phyloP scores from a whole-genome alignment of 2,797 vertebrate genomes.

The Platalea minor region DNA sequence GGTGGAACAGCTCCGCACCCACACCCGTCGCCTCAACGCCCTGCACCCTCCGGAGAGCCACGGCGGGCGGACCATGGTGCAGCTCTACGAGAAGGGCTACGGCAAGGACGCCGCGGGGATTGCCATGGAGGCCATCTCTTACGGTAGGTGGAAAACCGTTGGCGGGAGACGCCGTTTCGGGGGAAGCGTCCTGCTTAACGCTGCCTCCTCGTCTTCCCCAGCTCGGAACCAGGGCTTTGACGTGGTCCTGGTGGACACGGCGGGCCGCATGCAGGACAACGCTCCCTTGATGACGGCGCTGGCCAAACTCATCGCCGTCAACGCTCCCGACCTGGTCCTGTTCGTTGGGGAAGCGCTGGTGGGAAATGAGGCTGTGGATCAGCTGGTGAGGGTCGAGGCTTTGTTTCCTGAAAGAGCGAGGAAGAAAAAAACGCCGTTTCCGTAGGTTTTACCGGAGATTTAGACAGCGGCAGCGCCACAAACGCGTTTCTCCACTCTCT shows the following conservation, averaged over 20 bases:
- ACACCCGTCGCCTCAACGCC: constrained; percentile 90
- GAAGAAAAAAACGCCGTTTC: fast-evolving
- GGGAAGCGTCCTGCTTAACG: fast-evolving
- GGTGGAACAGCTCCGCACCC: constrained; percentile 96
- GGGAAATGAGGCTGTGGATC: constrained; percentile 97
- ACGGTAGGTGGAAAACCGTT: constrained; percentile 70
- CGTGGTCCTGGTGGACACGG: constrained; percentile 97
- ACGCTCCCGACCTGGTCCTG: constrained; percentile 93
- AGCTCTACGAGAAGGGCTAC: constrained; percentile 97
- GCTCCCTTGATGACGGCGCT: constrained; percentile 94
- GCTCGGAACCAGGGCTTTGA: constrained; percentile 94
- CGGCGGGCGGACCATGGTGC: constrained; percentile 83
- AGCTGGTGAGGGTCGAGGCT: constrained; percentile 82
- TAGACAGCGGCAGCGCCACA: fast-evolving
- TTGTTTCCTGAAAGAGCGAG: fast-evolving
- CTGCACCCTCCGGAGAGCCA: constrained; percentile 90
- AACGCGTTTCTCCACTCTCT: fast-evolving
- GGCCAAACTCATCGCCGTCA: constrained; percentile 96
- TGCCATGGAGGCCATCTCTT: constrained; percentile 97
- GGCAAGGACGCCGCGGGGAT: constrained; percentile 97
- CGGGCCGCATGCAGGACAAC: constrained; percentile 99
- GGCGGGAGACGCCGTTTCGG: fast-evolving
- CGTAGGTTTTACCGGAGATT: neutral
- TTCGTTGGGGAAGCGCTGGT: constrained; percentile 98
- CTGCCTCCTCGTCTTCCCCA: constrained; percentile 5